These are phyloP conservation scores for Pantala flavescens DNA, from an alignment of 1,140 invertebrate species.

Conservation along the genomic window DNA sequence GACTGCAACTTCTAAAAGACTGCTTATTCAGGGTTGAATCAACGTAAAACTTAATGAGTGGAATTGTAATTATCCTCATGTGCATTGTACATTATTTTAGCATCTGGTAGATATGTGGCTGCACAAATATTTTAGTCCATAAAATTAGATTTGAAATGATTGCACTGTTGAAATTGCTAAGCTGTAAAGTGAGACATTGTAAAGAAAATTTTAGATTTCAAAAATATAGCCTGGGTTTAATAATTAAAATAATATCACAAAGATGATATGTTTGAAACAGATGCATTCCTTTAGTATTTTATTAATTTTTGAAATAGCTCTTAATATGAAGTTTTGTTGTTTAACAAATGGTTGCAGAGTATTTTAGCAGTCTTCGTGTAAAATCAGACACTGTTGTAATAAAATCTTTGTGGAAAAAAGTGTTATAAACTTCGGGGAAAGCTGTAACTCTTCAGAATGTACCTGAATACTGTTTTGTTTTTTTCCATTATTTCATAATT, in stretches of 20 bases:
- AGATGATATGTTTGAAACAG: background rate
- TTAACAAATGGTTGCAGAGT: no score
- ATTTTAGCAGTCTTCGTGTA: no score
- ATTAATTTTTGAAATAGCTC: background rate
- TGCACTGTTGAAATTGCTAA: background rate
- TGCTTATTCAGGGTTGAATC: background rate
- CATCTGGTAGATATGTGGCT: background rate
- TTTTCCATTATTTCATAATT: no score
- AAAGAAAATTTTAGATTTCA: background rate
- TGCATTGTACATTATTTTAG: background rate
- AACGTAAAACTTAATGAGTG: background rate
- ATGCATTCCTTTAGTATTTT: background rate
- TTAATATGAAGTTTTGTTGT: background rate
- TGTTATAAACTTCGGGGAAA: no score
- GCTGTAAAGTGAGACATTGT: no score
- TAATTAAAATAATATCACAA: background rate
- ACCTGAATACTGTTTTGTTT: no score
- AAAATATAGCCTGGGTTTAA: background rate
- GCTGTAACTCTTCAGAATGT: no score
- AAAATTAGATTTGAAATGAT: background rate
- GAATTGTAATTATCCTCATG: background rate
- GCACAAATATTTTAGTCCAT: background rate
- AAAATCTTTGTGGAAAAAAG: no score
- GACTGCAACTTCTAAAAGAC: slow-evolving; percentile 9
- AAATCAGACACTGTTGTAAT: no score